Evolutionary conservation across 92 coral and sea anemone species (phyloP).

Genomic region (Parazoanthus atlanticus): DNA sequence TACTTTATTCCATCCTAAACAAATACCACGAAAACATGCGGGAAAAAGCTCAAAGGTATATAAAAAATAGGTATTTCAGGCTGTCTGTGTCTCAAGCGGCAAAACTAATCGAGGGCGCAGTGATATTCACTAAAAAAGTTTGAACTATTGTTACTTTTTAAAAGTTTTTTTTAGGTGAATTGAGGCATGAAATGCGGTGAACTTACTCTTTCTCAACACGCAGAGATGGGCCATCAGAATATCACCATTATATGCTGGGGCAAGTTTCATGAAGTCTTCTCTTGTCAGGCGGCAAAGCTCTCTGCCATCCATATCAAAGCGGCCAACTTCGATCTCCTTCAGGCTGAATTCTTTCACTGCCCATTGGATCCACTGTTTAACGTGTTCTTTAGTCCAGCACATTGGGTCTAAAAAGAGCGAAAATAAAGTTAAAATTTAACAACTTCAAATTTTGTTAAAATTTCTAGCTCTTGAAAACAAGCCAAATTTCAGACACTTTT

Average conservation of each 20-base stretch:
- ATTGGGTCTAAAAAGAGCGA: conserved; percentile 72
- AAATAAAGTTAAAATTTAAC: not conserved
- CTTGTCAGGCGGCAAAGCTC: conserved; percentile 91
- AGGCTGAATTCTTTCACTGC: conserved; percentile 97
- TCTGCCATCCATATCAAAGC: conserved; percentile 97
- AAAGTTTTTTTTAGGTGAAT: not conserved
- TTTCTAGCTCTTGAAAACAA: not conserved
- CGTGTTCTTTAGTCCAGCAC: conserved; percentile 99
- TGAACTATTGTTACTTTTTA: not conserved
- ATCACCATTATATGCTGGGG: conserved; percentile 99
- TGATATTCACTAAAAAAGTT: not conserved
- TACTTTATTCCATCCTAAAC: not conserved
- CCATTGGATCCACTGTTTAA: conserved; percentile 98
- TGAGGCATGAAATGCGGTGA: not conserved
- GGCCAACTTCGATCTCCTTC: conserved; percentile 92
- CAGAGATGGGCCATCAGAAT: conserved; percentile 98
- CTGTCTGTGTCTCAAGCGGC: no score
- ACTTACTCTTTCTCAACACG: conserved; percentile 98
- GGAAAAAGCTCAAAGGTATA: no score
- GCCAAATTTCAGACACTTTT: not conserved
- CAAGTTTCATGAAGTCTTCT: conserved; percentile 98
- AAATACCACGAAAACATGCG: not conserved
- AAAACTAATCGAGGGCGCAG: no score
- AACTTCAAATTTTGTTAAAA: not conserved
- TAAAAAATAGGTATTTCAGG: no score